Conservation (phyloP, 2,113 vertebrate species). For the Cochlearius cochlearius region DNA sequence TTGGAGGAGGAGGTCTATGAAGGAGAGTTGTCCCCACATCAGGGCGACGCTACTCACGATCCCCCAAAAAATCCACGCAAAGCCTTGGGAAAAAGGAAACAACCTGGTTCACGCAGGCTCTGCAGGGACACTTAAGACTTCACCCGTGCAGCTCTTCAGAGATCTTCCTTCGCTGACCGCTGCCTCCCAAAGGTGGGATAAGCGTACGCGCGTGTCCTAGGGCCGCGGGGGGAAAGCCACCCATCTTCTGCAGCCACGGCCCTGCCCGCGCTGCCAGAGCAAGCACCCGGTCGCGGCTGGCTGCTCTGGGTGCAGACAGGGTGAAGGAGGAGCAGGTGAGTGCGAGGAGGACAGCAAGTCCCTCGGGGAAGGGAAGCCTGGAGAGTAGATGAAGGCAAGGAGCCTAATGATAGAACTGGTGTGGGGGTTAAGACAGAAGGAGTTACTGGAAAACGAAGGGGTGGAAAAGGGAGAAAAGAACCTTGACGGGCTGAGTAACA, state of each 20-base stretch:
- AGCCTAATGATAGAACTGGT: background rate
- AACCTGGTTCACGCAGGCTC: background rate
- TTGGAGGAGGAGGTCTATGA: background rate
- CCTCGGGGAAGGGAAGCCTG: background rate
- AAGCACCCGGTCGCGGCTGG: rapidly evolving
- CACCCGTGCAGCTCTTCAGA: background rate
- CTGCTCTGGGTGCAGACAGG: background rate
- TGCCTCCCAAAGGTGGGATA: background rate
- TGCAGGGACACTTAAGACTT: background rate
- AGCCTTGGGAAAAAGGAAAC: background rate
- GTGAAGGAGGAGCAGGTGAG: background rate
- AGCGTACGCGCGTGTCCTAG: background rate
- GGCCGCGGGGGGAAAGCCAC: background rate
- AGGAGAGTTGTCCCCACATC: background rate
- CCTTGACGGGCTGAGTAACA: background rate
- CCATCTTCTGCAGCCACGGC: background rate
- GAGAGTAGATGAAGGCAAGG: background rate
- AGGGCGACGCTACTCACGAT: background rate
- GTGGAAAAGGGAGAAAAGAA: background rate
- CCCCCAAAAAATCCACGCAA: background rate
- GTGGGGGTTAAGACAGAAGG: background rate
- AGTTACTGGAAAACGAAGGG: background rate
- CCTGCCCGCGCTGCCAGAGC: background rate
- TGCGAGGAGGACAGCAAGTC: background rate
- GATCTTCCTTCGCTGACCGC: background rate